Evolutionary conservation across 1,140 invertebrate genomes (phyloP).

Genomic region (Gonatopus flavifemur): DNA sequence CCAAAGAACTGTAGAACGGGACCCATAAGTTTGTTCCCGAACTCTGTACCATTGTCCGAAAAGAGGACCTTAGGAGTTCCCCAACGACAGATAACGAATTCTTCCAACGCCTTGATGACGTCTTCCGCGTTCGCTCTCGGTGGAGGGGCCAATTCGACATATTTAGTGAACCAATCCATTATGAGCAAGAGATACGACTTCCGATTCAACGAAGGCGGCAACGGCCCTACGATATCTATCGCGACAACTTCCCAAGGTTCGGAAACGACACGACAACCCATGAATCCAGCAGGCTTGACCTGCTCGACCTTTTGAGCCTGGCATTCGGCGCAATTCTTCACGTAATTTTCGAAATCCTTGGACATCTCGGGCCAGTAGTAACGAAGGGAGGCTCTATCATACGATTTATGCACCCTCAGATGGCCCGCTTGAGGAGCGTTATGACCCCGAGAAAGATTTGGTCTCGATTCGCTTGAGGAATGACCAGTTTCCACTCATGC

Average conservation of each 20-base stretch:
- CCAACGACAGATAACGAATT: neutral
- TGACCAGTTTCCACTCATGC: too few species aligned
- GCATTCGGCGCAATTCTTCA: conserved; percentile 18
- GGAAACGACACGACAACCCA: conserved; percentile 18
- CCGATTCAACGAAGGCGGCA: conserved; percentile 30
- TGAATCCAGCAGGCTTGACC: conserved; percentile 22
- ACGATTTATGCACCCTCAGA: conserved; percentile 42
- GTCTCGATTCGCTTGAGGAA: conserved; percentile 11
- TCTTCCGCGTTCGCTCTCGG: conserved; percentile 2
- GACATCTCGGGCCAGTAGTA: conserved; percentile 23
- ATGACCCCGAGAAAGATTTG: conserved; percentile 8
- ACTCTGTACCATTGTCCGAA: conserved; percentile 15
- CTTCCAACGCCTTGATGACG: neutral
- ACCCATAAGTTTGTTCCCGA: too few species aligned
- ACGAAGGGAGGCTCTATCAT: neutral
- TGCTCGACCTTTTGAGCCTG: conserved; percentile 28
- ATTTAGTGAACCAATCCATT: conserved; percentile 43
- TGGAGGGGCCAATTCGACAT: conserved; percentile 13
- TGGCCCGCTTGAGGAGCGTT: conserved; percentile 41
- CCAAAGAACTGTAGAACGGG: too few species aligned
- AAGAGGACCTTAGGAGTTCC: neutral
- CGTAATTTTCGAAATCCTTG: conserved; percentile 22
- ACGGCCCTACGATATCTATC: conserved; percentile 36
- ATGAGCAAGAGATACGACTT: conserved; percentile 38
- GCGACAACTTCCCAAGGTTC: conserved; percentile 32